Base-by-base conservation (phyloP, 2,113 vertebrate species). In the Colaptes auratus region DNA sequence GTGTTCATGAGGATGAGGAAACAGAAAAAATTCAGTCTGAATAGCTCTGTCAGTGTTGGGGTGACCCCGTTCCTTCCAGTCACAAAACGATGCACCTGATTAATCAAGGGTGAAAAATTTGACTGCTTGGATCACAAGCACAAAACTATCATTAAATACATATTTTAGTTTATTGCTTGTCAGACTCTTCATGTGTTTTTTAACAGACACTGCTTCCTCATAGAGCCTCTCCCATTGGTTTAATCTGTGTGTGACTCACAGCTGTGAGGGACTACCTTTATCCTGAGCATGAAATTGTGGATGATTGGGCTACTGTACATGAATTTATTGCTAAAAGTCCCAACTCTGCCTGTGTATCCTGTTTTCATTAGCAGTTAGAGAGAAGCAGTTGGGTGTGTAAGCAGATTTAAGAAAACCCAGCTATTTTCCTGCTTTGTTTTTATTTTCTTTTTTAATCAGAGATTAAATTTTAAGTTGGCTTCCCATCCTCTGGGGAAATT, bases 371-470 rank as follows among this genome's bases (percentile, higher is more conserved):
- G 20, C 21, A 71, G 60, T 23, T 17, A 14, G 21, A 55, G 67
- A 96, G 73, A 55, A 83, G 52, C 31, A 90, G 84, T 65, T 39
- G 39, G 2, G 70, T 77, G 81, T 83, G 56, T 75, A 95, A 95
- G 92, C 59, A 89, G 14, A 19, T 69, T 81, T 61, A 58, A 87
- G 77, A 86, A 87, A 93, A 44, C 28, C 21, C 82, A 71, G 52
- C 77, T 39, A 16, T 93, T 86, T 93, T 78, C 86, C 27, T 58
- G 60, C 73, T 90, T 84, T 88, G 88, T 91, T 93, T 95, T 88
- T 84, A 61, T 92, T 95, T 90, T 84, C 48, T 58, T 93, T 93
- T 81, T 69, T 31, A 90, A 90, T 92, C 83, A 82, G 66, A 15
- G 70, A 75, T 84, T 88, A 39, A 86, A 69, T 50, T 88, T 93